Evolutionary conservation across 2,888 invertebrate species (phyloP).

Genomic region (Galerucella nymphaeae): DNA sequence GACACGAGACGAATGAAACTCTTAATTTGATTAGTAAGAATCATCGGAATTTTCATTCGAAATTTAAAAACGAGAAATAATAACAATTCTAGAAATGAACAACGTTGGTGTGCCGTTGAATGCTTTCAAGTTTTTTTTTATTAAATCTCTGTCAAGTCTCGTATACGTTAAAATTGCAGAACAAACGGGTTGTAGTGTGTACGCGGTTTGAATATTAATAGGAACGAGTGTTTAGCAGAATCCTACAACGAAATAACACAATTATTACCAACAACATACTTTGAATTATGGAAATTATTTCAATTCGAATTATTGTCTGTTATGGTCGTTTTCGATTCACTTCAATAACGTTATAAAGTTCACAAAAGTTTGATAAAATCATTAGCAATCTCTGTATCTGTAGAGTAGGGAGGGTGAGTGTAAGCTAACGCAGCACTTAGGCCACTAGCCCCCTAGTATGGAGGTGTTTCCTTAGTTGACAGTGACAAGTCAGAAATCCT

Average conservation of each 20-base stretch:
- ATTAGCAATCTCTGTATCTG: too few relatives aligned
- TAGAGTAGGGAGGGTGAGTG: too few relatives aligned
- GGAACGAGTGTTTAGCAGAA: conserved; percentile 46
- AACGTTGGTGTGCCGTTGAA: conserved; percentile 22
- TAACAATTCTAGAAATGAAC: conserved; percentile 26
- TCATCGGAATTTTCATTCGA: conserved; percentile 20
- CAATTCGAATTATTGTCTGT: neutral
- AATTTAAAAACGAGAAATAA: conserved; percentile 21
- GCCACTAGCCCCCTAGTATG: too few relatives aligned
- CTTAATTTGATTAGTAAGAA: conserved; percentile 21
- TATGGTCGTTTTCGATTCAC: conserved; percentile 2
- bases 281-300: neutral
- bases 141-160: conserved; percentile 32
- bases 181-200: conserved; percentile 32
- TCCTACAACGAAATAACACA: conserved; percentile 45
- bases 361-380: too few relatives aligned
- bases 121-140: conserved; percentile 33
- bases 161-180: conserved; percentile 26
- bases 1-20: conserved; percentile 1
- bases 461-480: too few relatives aligned
- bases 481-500: too few relatives aligned
- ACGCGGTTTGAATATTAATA: conserved; percentile 45
- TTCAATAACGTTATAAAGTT: neutral
- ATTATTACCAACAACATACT: conserved; percentile 40
- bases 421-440: too few relatives aligned